Evolutionary conservation across 2,113 vertebrate genomes (phyloP).

Genomic region (Nesospiza acunhae): DNA sequence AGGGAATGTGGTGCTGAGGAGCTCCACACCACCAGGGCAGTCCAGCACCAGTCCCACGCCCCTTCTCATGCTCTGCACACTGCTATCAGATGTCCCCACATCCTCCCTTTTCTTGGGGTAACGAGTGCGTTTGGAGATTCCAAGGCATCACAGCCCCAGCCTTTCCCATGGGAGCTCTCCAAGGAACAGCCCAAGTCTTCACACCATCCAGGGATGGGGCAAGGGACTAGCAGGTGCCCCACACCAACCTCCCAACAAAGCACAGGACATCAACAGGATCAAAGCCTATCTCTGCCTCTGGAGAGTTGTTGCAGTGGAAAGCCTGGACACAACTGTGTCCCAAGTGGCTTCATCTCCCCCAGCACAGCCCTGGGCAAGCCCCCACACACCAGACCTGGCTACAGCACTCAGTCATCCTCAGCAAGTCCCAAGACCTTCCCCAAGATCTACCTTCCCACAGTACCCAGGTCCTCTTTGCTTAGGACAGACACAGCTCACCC

Average conservation of each 20-base stretch:
- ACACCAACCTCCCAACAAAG: background rate
- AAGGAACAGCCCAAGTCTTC: background rate
- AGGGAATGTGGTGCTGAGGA: background rate
- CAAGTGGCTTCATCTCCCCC: background rate
- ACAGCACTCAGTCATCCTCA: accelerated
- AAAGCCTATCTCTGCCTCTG: background rate
- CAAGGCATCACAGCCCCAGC: background rate
- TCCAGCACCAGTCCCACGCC: background rate
- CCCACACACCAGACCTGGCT: accelerated
- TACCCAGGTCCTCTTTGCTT: background rate
- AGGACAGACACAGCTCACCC: background rate
- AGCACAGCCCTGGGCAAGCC: background rate
- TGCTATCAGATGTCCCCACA: accelerated
- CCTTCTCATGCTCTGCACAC: background rate
- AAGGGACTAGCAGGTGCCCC: background rate
- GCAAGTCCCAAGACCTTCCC: background rate
- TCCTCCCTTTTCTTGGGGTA: background rate
- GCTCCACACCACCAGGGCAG: background rate
- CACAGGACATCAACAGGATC: background rate
- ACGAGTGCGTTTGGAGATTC: background rate
- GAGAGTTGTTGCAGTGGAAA: background rate
- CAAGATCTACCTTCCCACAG: background rate
- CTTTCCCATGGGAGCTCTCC: background rate
- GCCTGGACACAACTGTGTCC: accelerated
- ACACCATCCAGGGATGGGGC: accelerated